These are phyloP conservation scores for Merops nubicus DNA, from an alignment of 2,113 vertebrate species.

Conservation along the genomic window DNA sequence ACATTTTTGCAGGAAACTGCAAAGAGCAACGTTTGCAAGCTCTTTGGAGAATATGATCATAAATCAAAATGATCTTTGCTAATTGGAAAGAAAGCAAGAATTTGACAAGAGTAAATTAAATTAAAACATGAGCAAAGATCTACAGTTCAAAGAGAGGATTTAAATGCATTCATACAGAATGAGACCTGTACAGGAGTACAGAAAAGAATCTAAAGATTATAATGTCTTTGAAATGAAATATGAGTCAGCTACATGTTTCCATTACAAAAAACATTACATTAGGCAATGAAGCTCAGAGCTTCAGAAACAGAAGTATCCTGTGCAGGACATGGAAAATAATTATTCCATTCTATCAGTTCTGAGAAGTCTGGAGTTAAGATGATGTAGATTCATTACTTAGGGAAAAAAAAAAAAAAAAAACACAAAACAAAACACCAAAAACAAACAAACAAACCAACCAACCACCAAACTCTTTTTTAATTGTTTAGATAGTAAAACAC, in stretches of 20 bases:
- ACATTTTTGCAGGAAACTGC: neutral
- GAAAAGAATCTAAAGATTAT: neutral
- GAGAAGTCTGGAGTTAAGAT: neutral
- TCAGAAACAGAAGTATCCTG: neutral
- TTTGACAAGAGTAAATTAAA: slow-evolving; percentile 21
- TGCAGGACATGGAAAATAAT: neutral
- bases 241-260: neutral
- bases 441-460: too few species aligned
- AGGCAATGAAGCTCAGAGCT: neutral
- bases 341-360: neutral
- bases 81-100: slow-evolving; percentile 32
- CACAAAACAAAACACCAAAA: too few species aligned
- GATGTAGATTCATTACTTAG: neutral
- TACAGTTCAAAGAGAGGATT: slow-evolving; percentile 16
- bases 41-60: neutral
- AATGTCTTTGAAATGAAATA: slow-evolving; percentile 17
- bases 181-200: neutral
- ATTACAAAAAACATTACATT: neutral
- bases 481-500: neutral
- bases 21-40: neutral
- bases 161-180: slow-evolving; percentile 6
- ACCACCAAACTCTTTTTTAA: neutral
- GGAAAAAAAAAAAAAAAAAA: neutral
- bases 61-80: slow-evolving; percentile 29
- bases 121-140: neutral